Evolutionary conservation across 1,140 invertebrate genomes (phyloP), one percentile per base, ranked within the genome.

Genomic region (Aricia agestis): DNA sequence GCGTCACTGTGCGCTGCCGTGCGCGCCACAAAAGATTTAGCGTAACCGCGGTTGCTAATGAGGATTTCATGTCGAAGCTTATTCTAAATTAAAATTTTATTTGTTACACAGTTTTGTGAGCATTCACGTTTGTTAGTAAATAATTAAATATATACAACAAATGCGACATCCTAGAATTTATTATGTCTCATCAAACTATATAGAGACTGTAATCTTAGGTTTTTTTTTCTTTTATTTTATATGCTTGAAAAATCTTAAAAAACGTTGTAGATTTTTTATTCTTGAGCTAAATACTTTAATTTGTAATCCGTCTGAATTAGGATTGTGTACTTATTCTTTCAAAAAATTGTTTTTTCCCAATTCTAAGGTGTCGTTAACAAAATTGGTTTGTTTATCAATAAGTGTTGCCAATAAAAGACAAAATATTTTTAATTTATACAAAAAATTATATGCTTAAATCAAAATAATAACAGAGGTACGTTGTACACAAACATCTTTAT

Each of bases 1-100:
- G 18, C 59, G 59, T 10, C 18, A 63, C 59, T 52, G 10, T 11
- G 45, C 45, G 45, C 45, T 52, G 45, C 13, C 70, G 75, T 78
- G 77, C 81, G 79, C 77, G 75, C 78, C 78, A 72, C 79, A 77
- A 80, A 83, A 78, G 74, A 77, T 79, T 77, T 77, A 82, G 73
- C 72, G 71, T 73, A 66, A 75, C 74, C 68, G 70, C 73, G 80
- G 76, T 78, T 78, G 78, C 79, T 82, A 82, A 82, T 82, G 78
- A 82, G 79, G 81, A 76, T 75, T 73, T 76, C 76, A 66, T 72
- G 73, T 69, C 73, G 72, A 72, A 75, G 45, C 45, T 52, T 52
- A 52, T 52, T 52, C 45, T 52, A 52, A 52, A 52, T 52, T 52
- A 52, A 52, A 52, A 13, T 52, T 52, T 52, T 52, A 52, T 52